These are phyloP conservation scores for Liparis tanakae DNA, from an alignment of 2,797 vertebrate species.

Conservation along the genomic window DNA sequence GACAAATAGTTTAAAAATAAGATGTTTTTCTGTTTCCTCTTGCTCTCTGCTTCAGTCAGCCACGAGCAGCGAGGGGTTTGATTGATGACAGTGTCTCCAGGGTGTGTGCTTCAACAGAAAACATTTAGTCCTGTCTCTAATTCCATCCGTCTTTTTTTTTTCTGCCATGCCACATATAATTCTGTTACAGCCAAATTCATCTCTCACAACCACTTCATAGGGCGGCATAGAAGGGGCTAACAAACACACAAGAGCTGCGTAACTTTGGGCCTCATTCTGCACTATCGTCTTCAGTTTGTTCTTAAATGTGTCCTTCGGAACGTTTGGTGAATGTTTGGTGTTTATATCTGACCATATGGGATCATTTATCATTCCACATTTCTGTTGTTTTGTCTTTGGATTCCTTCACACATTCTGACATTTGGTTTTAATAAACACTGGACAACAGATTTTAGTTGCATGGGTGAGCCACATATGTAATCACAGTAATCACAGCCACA, in stretches of 20 bases:
- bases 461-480: neutral
- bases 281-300: neutral
- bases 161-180: constrained; percentile 27
- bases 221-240: neutral
- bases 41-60: neutral
- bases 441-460: neutral
- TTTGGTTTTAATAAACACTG: constrained; percentile 33
- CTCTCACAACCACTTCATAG: neutral
- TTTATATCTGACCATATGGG: constrained; percentile 12
- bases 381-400: neutral
- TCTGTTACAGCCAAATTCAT: constrained; percentile 31
- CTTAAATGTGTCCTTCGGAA: neutral
- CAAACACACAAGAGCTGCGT: neutral
- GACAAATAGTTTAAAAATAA: neutral
- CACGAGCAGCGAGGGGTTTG: constrained; percentile 8
- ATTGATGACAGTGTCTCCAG: constrained; percentile 38
- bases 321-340: neutral
- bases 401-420: constrained; percentile 5
- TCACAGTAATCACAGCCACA: neutral
- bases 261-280: neutral
- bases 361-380: constrained; percentile 8
- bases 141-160: constrained; percentile 16
- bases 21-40: neutral
- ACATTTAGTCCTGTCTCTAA: constrained; percentile 18
- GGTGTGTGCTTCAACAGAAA: constrained; percentile 18